Evolutionary conservation across 2,113 vertebrate genomes (phyloP).

Genomic region (Neomonachus schauinslandi): DNA sequence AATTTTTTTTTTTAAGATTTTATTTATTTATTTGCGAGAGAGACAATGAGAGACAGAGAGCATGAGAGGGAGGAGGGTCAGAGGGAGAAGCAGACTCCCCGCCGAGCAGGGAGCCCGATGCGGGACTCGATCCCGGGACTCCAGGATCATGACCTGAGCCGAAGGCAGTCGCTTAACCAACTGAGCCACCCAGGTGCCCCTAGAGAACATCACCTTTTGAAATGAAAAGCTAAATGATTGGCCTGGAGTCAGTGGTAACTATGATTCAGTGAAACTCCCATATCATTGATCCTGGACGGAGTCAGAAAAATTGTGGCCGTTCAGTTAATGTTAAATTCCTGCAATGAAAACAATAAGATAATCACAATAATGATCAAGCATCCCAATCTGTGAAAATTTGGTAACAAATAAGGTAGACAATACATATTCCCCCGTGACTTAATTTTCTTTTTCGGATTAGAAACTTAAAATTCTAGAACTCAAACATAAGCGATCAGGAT

Average conservation of each 20-base stretch:
- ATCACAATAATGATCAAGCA: background rate
- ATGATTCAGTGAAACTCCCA: background rate
- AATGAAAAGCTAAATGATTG: background rate
- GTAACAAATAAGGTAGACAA: background rate
- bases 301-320: background rate
- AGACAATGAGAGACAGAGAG: no score
- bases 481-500: background rate
- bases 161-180: no score
- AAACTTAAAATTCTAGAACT: background rate
- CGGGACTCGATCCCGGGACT: no score
- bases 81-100: no score
- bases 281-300: background rate
- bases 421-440: background rate
- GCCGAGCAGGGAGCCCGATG: no score
- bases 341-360: background rate
- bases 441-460: slow-evolving; percentile 4
- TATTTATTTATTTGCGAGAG: no score
- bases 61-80: no score
- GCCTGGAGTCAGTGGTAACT: background rate
- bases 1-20: no score
- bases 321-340: background rate
- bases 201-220: slow-evolving; percentile 1
- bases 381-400: background rate
- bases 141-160: no score
- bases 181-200: no score